These are phyloP conservation scores for Lipotes vexillifer DNA, from an alignment of 2,113 vertebrate species.

Conservation along the genomic window DNA sequence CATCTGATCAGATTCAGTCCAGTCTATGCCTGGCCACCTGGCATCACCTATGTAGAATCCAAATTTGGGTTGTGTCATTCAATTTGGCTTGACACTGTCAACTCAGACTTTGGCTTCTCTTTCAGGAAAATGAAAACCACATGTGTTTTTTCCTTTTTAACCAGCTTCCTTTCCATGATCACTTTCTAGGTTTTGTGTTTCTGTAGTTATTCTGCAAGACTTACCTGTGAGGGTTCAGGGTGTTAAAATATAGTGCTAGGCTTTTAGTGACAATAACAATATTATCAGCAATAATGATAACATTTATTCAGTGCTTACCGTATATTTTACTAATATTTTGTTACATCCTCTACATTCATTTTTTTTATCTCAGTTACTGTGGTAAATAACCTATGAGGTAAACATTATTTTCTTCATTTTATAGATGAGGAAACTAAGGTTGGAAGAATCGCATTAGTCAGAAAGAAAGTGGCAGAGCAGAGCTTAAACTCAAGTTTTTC, in stretches of 20 bases:
- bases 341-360: neutral
- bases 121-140: conserved; percentile 23
- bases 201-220: neutral
- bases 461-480: neutral
- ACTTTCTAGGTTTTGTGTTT: conserved; percentile 8
- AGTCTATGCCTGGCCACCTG: neutral
- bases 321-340: neutral
- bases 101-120: neutral
- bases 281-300: neutral
- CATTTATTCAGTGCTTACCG: neutral
- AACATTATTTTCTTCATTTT: conserved; percentile 18
- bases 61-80: neutral
- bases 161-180: neutral
- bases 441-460: neutral
- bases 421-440: neutral
- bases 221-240: neutral
- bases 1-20: neutral
- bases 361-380: neutral
- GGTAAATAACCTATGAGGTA: neutral
- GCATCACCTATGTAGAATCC: neutral
- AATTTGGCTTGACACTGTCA: neutral
- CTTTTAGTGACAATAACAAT: conserved; percentile 27
- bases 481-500: neutral
- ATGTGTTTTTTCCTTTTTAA: neutral
- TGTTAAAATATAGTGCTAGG: neutral